These are phyloP conservation scores for Pseudopleuronectes americanus DNA, from an alignment of 2,797 vertebrate species.

Conservation along the genomic window DNA sequence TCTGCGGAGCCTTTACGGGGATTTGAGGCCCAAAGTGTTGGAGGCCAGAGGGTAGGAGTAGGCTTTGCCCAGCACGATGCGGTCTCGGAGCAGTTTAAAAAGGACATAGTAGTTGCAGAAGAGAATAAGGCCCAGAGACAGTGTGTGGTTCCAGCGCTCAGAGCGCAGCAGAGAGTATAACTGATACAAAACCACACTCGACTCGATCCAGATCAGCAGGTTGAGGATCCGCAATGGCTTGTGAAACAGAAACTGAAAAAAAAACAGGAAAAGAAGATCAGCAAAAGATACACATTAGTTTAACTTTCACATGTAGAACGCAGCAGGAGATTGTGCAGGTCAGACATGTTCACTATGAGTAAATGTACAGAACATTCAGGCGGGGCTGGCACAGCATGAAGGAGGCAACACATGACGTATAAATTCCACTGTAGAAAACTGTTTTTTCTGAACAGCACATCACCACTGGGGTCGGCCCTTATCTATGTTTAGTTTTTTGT, in stretches of 20 bases:
- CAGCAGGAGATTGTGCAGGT: background rate
- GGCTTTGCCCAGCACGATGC: constrained; percentile 96
- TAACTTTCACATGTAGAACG: background rate
- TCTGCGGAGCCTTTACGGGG: constrained; percentile 80
- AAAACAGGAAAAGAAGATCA: constrained; percentile 8
- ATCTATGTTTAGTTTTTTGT: too few species aligned
- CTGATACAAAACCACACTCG: constrained; percentile 96
- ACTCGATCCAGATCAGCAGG: constrained; percentile 96
- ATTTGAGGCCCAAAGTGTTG: constrained; percentile 88
- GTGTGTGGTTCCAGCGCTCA: constrained; percentile 99
- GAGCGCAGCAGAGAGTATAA: constrained; percentile 98
- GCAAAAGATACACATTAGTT: background rate
- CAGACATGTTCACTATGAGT: too few species aligned
- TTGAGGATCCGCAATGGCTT: constrained; percentile 98
- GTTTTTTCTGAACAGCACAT: too few species aligned
- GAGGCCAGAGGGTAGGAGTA: constrained; percentile 92
- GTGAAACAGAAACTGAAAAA: constrained; percentile 95
- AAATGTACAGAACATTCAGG: too few species aligned
- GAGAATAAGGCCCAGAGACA: constrained; percentile 97
- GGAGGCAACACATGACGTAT: too few species aligned
- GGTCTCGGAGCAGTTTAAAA: constrained; percentile 98
- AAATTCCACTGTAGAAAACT: too few species aligned
- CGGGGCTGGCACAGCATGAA: too few species aligned
- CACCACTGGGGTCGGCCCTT: too few species aligned
- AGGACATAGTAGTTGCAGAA: constrained; percentile 99